phyloP scores from a whole-genome alignment of 2,113 vertebrate species.

The Coryphaenoides rupestris region DNA sequence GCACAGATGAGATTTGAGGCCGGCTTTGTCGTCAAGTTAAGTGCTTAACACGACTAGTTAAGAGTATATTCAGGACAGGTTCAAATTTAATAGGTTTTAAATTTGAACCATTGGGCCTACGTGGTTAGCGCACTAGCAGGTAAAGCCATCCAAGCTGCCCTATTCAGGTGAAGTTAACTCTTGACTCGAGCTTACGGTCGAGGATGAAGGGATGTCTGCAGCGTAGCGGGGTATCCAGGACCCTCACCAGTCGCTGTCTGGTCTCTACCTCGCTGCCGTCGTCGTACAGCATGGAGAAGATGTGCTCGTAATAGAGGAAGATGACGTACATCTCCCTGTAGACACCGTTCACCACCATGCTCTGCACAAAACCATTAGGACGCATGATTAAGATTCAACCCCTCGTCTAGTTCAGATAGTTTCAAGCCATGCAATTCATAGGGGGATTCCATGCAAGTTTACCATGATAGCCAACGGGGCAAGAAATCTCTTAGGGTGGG shows the following conservation, averaged over 20 bases:
- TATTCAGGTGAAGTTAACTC: too few relatives aligned
- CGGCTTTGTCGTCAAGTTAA: too few relatives aligned
- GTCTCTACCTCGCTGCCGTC: constrained; percentile 37
- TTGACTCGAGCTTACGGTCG: constrained; percentile 34
- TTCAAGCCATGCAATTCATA: not conserved
- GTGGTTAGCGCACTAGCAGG: too few relatives aligned
- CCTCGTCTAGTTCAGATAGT: not conserved
- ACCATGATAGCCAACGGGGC: too few relatives aligned
- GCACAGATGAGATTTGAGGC: too few relatives aligned
- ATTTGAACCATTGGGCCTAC: not conserved
- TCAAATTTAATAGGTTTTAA: too few relatives aligned
- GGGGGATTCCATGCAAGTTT: too few relatives aligned
- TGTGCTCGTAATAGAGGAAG: constrained; percentile 47
- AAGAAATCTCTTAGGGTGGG: too few relatives aligned
- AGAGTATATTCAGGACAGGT: too few relatives aligned
- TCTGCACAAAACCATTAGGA: constrained; percentile 28
- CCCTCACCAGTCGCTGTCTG: constrained; percentile 32
- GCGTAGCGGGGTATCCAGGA: constrained; percentile 38
- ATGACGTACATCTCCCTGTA: constrained; percentile 50
- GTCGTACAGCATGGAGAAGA: constrained; percentile 41
- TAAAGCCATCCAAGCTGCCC: too few relatives aligned
- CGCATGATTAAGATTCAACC: not conserved
- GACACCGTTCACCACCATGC: constrained; percentile 43
- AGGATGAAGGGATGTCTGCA: constrained; percentile 32
- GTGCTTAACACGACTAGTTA: too few relatives aligned